These are phyloP conservation scores for Proisotoma minuta DNA, from an alignment of 2,888 invertebrate genomes.

Conservation along the genomic window DNA sequence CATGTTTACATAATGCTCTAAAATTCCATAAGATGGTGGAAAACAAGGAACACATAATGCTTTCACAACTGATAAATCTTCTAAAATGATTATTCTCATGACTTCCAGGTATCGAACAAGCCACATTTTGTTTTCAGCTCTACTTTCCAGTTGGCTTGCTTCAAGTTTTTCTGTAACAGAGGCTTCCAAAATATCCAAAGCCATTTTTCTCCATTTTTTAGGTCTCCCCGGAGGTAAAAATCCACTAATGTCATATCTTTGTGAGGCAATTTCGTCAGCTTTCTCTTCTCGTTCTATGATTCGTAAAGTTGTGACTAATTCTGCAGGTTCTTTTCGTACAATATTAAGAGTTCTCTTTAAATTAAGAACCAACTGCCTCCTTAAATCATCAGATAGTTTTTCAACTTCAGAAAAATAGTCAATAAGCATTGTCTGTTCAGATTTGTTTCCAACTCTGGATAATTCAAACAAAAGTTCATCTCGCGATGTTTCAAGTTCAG, in stretches of 20 bases:
- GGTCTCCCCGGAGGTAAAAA: constrained; percentile 93
- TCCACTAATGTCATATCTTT: constrained; percentile 72
- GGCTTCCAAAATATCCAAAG: constrained; percentile 73
- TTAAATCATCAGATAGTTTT: constrained; percentile 76
- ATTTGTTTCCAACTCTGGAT: constrained; percentile 86
- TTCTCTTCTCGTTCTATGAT: constrained; percentile 97
- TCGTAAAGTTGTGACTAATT: constrained; percentile 90
- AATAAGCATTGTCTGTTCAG: constrained; percentile 83
- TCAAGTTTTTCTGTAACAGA: constrained; percentile 81
- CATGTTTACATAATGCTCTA: constrained; percentile 84
- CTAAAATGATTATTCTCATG: constrained; percentile 77
- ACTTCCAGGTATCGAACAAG: constrained; percentile 85
- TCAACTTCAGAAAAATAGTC: constrained; percentile 96
- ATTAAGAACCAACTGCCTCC: constrained; percentile 86
- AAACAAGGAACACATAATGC: constrained; percentile 88
- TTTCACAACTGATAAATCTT: constrained; percentile 86
- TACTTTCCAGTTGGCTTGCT: constrained; percentile 89
- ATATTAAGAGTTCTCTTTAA: constrained; percentile 86
- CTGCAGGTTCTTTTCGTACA: constrained; percentile 87
- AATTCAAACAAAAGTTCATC: constrained; percentile 93
- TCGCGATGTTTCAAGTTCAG: constrained; percentile 92
- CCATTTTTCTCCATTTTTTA: constrained; percentile 82
- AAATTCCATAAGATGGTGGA: constrained; percentile 90
- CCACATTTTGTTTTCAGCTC: constrained; percentile 90
- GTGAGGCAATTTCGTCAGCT: constrained; percentile 79